A percentile compares a stretch with the other conserved stretches of the same genome.
These are phyloP conservation scores for Rapana venosa DNA, from an alignment of 2,888 invertebrate species.

Conservation along the genomic window DNA sequence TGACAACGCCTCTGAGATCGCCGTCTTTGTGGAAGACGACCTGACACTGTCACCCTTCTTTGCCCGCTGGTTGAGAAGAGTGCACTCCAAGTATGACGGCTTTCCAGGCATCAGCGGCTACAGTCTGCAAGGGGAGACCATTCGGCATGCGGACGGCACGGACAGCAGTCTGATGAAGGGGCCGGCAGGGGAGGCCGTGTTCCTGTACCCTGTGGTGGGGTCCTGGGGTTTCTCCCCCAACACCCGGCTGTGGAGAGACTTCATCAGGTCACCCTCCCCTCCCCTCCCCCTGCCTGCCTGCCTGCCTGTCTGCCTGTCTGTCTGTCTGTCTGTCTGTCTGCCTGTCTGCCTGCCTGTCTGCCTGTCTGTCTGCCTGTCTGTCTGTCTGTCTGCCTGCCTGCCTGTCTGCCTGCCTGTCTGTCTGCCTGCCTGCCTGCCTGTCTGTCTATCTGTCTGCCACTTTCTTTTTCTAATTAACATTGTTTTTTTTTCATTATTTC, in stretches of 20 bases:
- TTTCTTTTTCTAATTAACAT: no score
- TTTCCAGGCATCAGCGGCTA: constrained; percentile 60
- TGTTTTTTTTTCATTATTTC: no score
- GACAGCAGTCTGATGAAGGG: constrained; percentile 40
- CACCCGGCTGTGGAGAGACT: constrained; percentile 8
- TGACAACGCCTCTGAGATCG: constrained; percentile 61
- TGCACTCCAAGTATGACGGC: constrained; percentile 60
- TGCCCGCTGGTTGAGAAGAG: constrained; percentile 66
- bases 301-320: no score
- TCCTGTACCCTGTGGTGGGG: constrained; percentile 63
- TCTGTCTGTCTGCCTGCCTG: no score
- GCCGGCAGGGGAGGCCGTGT: constrained; percentile 54
- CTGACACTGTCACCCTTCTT: constrained; percentile 64
- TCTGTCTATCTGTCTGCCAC: no score
- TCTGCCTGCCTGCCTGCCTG: no score
- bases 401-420: no score
- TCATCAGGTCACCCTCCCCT: neutral
- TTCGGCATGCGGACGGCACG: constrained; percentile 53
- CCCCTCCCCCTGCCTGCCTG: no score
- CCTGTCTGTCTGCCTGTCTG: no score
- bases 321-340: no score
- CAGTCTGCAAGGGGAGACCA: constrained; percentile 59
- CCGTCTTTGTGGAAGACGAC: constrained; percentile 71
- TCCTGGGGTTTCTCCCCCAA: constrained; percentile 69
- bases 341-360: no score